These are phyloP conservation scores for Nebria ingens DNA, from an alignment of 1,140 invertebrate species.

Conservation along the genomic window DNA sequence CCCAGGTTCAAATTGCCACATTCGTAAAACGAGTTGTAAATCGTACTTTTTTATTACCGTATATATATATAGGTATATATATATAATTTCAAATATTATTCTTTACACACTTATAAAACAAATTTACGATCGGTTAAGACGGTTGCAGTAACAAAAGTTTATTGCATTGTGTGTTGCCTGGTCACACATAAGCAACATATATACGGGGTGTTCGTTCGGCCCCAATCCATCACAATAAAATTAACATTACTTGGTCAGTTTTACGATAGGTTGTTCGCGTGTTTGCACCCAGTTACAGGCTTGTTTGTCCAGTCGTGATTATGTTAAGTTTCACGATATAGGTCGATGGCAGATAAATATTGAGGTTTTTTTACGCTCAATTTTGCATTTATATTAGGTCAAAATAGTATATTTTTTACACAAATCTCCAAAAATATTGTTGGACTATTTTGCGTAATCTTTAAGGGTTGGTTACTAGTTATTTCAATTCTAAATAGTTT, in stretches of 20 bases:
- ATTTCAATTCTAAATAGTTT: too few species aligned
- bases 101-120: constrained; percentile 1
- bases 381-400: too few species aligned
- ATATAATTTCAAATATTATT: constrained; percentile 1
- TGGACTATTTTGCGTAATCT: too few species aligned
- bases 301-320: background rate
- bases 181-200: background rate
- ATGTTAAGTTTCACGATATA: background rate
- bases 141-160: background rate
- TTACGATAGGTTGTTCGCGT: background rate
- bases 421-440: too few species aligned
- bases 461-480: too few species aligned
- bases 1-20: background rate
- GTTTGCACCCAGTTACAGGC: background rate
- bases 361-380: background rate
- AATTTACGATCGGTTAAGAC: background rate
- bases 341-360: background rate
- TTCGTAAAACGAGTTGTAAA: background rate
- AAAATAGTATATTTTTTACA: too few species aligned
- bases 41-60: background rate
- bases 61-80: background rate
- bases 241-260: constrained; percentile 3
- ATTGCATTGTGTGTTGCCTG: background rate
- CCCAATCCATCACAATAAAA: constrained; percentile 4
- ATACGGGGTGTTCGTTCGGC: background rate